Evolutionary conservation across 2,797 vertebrate species (phyloP).

Genomic region (Cossypha heuglini): DNA sequence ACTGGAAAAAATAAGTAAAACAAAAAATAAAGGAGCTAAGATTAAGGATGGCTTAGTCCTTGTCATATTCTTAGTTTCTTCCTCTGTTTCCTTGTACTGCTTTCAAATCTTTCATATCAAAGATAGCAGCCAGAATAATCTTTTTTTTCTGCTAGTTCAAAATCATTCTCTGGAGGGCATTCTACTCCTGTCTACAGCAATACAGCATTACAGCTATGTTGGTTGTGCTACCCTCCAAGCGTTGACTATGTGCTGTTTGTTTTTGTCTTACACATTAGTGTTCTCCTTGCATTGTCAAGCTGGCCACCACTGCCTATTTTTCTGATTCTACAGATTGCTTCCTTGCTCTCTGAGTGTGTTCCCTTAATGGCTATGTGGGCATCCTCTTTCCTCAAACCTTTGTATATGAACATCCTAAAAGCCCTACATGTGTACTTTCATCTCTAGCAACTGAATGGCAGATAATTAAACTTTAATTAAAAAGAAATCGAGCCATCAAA

Average conservation of each 20-base stretch:
- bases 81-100: not conserved
- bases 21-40: not conserved
- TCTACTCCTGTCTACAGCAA: not conserved
- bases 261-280: not conserved
- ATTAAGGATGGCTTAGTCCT: not conserved
- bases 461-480: slow-evolving; percentile 11
- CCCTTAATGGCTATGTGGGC: not conserved
- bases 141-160: not conserved
- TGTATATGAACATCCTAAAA: not conserved
- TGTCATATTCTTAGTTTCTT: not conserved
- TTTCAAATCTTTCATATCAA: not conserved
- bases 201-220: not conserved
- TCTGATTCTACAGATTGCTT: not conserved
- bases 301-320: not conserved
- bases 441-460: not conserved
- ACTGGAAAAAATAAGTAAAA: not conserved
- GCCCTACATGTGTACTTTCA: not conserved
- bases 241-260: rapidly evolving
- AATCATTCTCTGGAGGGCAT: not conserved
- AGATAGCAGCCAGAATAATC: not conserved
- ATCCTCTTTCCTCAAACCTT: not conserved
- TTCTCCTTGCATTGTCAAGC: not conserved
- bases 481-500: not conserved
- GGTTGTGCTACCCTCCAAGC: not conserved
- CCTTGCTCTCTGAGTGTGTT: not conserved